phyloP scores from a whole-genome alignment of 2,797 vertebrate species.

The Gallinago nigripennis region DNA sequence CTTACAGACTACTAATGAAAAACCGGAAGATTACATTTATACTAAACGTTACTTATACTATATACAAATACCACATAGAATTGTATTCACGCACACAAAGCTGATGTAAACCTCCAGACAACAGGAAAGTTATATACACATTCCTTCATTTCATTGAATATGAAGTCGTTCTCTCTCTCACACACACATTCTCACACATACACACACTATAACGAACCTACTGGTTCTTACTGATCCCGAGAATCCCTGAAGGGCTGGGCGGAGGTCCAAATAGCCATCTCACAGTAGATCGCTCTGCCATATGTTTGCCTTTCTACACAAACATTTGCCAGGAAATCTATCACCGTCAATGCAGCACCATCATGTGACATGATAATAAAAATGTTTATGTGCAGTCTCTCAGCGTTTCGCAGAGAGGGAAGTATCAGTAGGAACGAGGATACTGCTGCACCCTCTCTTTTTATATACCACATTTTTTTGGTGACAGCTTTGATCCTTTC shows the following conservation, averaged over 20 bases:
- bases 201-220: not conserved
- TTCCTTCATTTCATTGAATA: not conserved
- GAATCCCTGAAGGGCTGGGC: not conserved
- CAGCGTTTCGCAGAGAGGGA: not conserved
- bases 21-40: not conserved
- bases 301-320: slow-evolving; percentile 14
- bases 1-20: not conserved
- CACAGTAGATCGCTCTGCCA: slow-evolving; percentile 1
- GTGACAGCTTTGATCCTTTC: slow-evolving; percentile 2
- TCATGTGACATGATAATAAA: slow-evolving; percentile 36
- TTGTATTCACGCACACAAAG: not conserved
- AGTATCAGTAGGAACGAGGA: not conserved
- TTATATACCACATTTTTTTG: not conserved
- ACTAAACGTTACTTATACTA: not conserved
- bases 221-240: not conserved
- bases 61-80: not conserved
- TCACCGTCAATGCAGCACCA: slow-evolving; percentile 30
- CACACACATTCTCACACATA: not conserved
- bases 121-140: not conserved
- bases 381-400: slow-evolving; percentile 1
- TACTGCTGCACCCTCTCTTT: not conserved
- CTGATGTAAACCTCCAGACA: not conserved
- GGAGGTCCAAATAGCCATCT: not conserved
- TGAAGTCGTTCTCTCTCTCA: not conserved
- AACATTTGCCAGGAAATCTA: slow-evolving; percentile 40